Conservation (phyloP, 2,888 invertebrate species). For the Drosophila setosimentum region DNA sequence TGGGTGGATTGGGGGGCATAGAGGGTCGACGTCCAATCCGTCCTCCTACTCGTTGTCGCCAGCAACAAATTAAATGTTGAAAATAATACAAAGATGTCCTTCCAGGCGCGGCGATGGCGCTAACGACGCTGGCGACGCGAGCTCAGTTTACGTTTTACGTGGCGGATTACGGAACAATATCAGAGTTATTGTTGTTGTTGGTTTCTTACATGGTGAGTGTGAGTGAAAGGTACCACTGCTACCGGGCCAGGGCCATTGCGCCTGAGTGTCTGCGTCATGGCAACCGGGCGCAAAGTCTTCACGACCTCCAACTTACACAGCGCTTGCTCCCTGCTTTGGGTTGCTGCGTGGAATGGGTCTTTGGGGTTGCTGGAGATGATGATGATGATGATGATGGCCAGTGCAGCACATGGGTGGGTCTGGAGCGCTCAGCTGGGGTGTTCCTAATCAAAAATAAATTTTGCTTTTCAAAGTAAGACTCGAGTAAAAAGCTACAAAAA, state of each 20-base stretch:
- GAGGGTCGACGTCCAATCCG: conserved; percentile 50
- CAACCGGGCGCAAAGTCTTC: conserved; percentile 69
- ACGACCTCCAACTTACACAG: conserved; percentile 39
- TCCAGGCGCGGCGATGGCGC: conserved; percentile 51
- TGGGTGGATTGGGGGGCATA: neutral
- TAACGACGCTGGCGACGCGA: conserved; percentile 57
- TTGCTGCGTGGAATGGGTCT: neutral
- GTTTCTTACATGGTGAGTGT: conserved; percentile 15
- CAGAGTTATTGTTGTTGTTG: conserved; percentile 12
- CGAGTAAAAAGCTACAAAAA: conserved; percentile 12
- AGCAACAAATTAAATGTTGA: conserved; percentile 79
- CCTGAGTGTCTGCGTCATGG: conserved; percentile 58
- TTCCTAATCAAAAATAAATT: conserved; percentile 78
- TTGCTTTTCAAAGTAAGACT: conserved; percentile 49
- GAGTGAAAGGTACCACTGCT: conserved; percentile 30
- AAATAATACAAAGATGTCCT: conserved; percentile 81
- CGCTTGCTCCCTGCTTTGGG: neutral
- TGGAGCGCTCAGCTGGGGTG: conserved; percentile 37
- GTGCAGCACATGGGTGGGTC: conserved; percentile 28
- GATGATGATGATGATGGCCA: conserved; percentile 32
- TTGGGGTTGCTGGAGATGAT: conserved; percentile 25
- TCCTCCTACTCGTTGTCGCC: conserved; percentile 64
- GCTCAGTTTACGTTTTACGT: conserved; percentile 76
- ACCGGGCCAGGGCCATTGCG: conserved; percentile 7
- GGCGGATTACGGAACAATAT: conserved; percentile 61